Evolutionary conservation across 30 jellyfish, hydroid and myxozoan species (phyloP), one percentile per base, ranked within the genome.

Genomic region (Hydractinia symbiolongicarpus): DNA sequence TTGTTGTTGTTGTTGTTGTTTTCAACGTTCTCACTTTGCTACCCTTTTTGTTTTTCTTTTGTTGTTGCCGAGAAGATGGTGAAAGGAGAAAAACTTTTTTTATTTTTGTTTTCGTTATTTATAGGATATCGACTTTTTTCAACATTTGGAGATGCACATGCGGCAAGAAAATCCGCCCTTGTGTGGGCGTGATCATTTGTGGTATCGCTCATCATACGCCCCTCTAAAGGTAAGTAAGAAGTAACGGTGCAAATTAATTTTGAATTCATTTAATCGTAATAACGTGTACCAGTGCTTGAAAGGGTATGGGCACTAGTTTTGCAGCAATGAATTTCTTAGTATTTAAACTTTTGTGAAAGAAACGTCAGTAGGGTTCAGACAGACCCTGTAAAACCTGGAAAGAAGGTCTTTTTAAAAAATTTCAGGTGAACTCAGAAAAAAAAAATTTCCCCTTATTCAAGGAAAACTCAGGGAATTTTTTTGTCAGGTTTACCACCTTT

Each of bases 101-200:
- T 1, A 55, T 6, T 4, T n/a, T 62, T n/a, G 9, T 55, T 8
- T 54, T 30, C 52, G 8, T 54, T 77, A n/a, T 54, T 77, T 13
- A 0, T 30, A 90, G 96, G 99, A 93, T 79, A 85, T 88, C 57
- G 99, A 93, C 84, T 93, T 93, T 85, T 93, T 93, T 77, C 99
- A 93, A 81, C 96, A 87, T 66, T 73, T 93, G 83, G 99, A 93
- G 55, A 79, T 93, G 99, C 94, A 93, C 72, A 54, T 93, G 97
- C 76, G 99, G 9, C 99, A 93, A 66, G 99, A 93, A 62, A 74
- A 84, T 75, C 96, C 88, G 70, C 95, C 99, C 4, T 77, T 88
- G 50, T 88, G 96, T 62, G 99, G 99, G 40, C 84, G 99, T 40
- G 99, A 93, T 72, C 99, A 88, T 67, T 72, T 93, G 51, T 88